These are phyloP conservation scores for Emys orbicularis DNA, from an alignment of 2,797 vertebrate genomes.

Conservation along the genomic window DNA sequence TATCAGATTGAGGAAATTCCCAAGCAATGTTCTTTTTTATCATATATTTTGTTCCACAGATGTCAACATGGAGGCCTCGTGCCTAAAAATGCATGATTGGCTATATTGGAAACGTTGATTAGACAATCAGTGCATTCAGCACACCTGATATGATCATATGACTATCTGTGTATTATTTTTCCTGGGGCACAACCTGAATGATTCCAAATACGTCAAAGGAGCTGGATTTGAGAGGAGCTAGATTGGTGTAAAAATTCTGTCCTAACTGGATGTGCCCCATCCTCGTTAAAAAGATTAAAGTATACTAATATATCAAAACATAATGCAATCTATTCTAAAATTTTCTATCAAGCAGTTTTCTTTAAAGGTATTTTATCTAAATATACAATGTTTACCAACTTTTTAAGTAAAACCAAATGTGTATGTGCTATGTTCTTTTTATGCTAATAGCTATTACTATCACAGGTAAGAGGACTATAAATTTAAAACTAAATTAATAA, in stretches of 20 bases:
- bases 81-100: background rate
- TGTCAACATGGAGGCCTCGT: background rate
- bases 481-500: background rate
- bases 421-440: background rate
- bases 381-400: background rate
- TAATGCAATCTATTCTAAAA: background rate
- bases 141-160: background rate
- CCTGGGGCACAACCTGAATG: background rate
- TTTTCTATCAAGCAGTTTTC: background rate
- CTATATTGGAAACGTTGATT: background rate
- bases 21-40: background rate
- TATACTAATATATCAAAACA: fast-evolving
- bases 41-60: background rate
- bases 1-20: background rate
- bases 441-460: background rate
- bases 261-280: background rate
- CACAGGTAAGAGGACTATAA: background rate
- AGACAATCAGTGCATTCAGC: background rate
- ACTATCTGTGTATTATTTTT: background rate
- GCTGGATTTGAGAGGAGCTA: fast-evolving
- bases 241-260: background rate
- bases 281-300: background rate
- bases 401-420: background rate
- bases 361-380: background rate
- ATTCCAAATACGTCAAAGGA: background rate